Conservation (phyloP, 2,797 vertebrate species). For the Sebastes cheni region DNA sequence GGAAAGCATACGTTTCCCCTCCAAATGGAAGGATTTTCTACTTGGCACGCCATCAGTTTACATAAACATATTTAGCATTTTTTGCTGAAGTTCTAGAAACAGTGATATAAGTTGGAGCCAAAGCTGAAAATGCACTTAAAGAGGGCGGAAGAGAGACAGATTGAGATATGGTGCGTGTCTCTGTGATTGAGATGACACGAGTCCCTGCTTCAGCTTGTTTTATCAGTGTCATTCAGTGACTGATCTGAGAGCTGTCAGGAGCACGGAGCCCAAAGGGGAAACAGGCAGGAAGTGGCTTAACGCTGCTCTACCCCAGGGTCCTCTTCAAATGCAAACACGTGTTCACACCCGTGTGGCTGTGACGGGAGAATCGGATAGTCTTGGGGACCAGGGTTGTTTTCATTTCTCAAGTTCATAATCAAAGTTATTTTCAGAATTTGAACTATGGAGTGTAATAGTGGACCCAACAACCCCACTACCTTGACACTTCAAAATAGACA, state of each 20-base stretch:
- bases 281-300: slow-evolving; percentile 26
- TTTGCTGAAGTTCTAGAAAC: slow-evolving; percentile 17
- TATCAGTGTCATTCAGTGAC: slow-evolving; percentile 28
- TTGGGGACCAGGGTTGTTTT: background rate
- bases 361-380: background rate
- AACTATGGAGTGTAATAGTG: background rate
- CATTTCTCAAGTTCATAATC: background rate
- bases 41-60: slow-evolving; percentile 25
- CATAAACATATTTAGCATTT: slow-evolving; percentile 39
- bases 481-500: background rate
- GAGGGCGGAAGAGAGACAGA: background rate
- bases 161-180: background rate
- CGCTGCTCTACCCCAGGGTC: background rate
- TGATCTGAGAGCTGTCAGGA: slow-evolving; percentile 31
- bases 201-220: slow-evolving; percentile 7
- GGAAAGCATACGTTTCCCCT: slow-evolving; percentile 56
- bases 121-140: background rate
- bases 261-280: slow-evolving; percentile 4
- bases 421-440: slow-evolving; percentile 27
- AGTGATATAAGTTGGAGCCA: background rate
- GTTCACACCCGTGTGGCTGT: slow-evolving; percentile 16
- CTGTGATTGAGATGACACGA: slow-evolving; percentile 29
- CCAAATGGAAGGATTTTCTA: slow-evolving; percentile 32
- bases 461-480: background rate
- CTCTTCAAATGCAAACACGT: slow-evolving; percentile 23